A percentile compares a stretch with the other conserved stretches of the same genome.
These are phyloP conservation scores for Lepidothrix coronata DNA, from an alignment of 2,113 vertebrate species.

Conservation along the genomic window DNA sequence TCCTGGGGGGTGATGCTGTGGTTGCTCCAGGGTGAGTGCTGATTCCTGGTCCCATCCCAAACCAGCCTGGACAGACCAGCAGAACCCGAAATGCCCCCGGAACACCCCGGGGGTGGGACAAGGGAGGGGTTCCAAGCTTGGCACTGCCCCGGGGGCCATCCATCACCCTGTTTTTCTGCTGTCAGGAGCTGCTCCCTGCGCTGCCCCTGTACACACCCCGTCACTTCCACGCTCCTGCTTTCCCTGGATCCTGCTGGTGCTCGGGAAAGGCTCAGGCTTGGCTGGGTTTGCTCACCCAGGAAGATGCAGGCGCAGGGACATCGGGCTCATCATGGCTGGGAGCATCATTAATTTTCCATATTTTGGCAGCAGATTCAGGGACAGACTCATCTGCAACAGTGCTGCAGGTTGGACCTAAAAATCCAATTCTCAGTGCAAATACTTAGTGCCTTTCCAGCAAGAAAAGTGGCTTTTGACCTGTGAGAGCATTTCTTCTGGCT, in stretches of 20 bases:
- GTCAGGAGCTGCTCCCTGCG: neutral
- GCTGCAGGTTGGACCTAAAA: neutral
- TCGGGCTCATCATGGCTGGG: fast-evolving
- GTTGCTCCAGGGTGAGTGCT: fast-evolving
- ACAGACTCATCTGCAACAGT: neutral
- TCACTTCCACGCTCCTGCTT: neutral
- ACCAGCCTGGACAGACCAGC: fast-evolving
- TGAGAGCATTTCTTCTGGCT: neutral
- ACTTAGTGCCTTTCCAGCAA: neutral
- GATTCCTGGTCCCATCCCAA: neutral
- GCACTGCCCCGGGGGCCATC: neutral
- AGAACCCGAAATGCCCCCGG: fast-evolving
- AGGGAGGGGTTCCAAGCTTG: neutral
- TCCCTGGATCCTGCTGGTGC: neutral
- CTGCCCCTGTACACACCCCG: fast-evolving
- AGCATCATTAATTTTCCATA: neutral
- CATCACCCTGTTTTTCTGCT: conserved; percentile 7
- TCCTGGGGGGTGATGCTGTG: fast-evolving
- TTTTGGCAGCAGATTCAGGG: neutral
- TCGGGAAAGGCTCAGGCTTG: neutral
- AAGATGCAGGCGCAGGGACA: fast-evolving
- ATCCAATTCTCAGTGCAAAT: neutral
- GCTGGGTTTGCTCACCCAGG: neutral
- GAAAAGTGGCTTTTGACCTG: neutral
- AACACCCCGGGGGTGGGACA: fast-evolving